Conservation (phyloP, 2,113 vertebrate genomes). For the Onychostruthus taczanowskii region DNA sequence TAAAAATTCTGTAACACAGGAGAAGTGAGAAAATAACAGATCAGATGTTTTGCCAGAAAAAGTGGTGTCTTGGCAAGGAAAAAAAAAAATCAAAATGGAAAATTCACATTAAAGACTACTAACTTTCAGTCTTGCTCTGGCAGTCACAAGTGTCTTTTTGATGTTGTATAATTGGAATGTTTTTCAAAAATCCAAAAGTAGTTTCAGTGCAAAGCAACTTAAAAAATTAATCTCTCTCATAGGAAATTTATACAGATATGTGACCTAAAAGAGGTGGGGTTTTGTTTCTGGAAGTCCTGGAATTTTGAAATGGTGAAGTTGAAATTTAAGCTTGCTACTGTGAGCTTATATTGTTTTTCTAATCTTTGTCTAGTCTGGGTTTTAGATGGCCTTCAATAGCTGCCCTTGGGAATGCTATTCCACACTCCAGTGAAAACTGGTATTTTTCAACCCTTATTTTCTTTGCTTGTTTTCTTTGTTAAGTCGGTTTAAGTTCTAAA, state of each 20-base stretch:
- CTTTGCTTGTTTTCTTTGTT: constrained; percentile 17
- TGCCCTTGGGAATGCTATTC: constrained; percentile 1
- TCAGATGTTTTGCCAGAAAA: not conserved
- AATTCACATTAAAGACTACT: not conserved
- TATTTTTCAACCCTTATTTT: not conserved
- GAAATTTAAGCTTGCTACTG: not conserved
- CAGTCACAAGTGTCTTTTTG: not conserved
- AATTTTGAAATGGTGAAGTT: not conserved
- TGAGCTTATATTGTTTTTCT: constrained; percentile 33
- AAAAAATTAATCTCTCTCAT: not conserved
- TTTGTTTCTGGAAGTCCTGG: not conserved
- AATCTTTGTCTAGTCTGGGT: constrained; percentile 30
- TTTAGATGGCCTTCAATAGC: constrained; percentile 17
- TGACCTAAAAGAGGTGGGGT: not conserved
- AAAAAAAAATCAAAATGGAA: not conserved
- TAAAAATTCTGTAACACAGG: not conserved
- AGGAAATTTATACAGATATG: not conserved
- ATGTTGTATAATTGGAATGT: not conserved
- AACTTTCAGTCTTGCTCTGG: not conserved
- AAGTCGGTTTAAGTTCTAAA: not conserved
- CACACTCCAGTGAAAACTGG: constrained; percentile 21
- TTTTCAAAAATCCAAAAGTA: not conserved
- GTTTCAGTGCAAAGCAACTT: not conserved
- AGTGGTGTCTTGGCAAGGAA: not conserved
- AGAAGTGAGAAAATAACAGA: not conserved